These are phyloP conservation scores for Capreolus pygargus DNA, from an alignment of 2,113 vertebrate genomes.

Conservation along the genomic window DNA sequence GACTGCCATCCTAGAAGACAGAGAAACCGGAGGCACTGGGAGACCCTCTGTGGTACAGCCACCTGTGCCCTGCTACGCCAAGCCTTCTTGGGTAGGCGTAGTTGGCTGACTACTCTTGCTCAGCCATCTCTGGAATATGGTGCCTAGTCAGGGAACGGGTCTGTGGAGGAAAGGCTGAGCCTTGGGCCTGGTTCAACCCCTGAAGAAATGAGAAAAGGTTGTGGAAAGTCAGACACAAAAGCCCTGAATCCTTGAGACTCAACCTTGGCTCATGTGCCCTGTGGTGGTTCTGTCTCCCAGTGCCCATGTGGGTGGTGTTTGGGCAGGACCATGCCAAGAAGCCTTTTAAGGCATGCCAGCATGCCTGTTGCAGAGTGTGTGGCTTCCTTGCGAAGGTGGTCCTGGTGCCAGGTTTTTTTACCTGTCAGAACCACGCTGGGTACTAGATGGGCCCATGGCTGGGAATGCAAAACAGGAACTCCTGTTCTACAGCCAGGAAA, in stretches of 20 bases:
- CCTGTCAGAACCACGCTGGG: not conserved
- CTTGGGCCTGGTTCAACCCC: not conserved
- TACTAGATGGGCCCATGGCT: not conserved
- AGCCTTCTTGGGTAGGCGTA: not conserved
- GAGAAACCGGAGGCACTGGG: slow-evolving; percentile 17
- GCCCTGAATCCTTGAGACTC: not conserved
- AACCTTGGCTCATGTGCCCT: not conserved
- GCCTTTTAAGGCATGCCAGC: not conserved
- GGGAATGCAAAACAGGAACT: not conserved
- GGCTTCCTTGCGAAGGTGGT: not conserved
- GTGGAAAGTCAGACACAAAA: slow-evolving; percentile 5
- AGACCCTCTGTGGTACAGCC: not conserved
- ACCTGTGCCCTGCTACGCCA: not conserved
- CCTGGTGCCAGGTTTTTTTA: not conserved
- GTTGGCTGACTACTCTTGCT: not conserved
- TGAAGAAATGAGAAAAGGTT: not conserved
- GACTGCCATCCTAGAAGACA: slow-evolving; percentile 86
- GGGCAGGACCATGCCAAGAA: not conserved
- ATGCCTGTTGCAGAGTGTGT: not conserved
- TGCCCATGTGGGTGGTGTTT: not conserved
- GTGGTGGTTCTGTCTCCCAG: not conserved
- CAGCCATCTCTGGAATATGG: not conserved
- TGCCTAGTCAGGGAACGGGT: not conserved
- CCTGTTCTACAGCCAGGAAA: not conserved
- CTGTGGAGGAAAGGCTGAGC: not conserved